Evolutionary conservation across 2,113 vertebrate species (phyloP).

Genomic region (Periophthalmodon schlosseri): DNA sequence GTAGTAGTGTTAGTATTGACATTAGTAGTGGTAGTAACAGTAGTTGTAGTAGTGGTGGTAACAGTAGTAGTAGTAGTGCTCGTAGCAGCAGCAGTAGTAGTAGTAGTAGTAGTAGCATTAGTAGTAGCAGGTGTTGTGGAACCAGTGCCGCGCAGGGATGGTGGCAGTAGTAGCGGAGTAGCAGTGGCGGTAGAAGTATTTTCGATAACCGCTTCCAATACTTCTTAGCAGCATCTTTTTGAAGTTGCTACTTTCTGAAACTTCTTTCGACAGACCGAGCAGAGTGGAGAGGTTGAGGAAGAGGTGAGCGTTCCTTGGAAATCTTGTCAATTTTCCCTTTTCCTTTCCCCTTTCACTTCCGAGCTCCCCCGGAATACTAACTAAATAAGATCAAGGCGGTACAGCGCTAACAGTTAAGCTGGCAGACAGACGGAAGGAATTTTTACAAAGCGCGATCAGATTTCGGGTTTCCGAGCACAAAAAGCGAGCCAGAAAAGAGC

Average conservation of each 20-base stretch:
- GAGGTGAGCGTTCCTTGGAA: slow-evolving; percentile 17
- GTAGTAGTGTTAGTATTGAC: too few species aligned
- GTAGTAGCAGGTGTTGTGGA: too few species aligned
- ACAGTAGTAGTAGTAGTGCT: too few species aligned
- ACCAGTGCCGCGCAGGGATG: too few species aligned
- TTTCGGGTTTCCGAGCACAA: slow-evolving; percentile 17
- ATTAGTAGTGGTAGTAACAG: too few species aligned
- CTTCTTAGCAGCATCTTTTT: slow-evolving; percentile 61
- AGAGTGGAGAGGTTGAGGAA: slow-evolving; percentile 31
- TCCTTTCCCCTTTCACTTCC: slow-evolving; percentile 6
- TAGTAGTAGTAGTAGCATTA: too few species aligned
- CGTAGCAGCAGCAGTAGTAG: too few species aligned
- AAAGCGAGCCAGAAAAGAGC: neutral
- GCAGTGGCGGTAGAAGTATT: slow-evolving; percentile 19
- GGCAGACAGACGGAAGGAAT: slow-evolving; percentile 33
- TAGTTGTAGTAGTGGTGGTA: too few species aligned
- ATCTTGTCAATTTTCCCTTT: neutral
- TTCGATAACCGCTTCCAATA: slow-evolving; percentile 73
- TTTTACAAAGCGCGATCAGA: slow-evolving; percentile 27
- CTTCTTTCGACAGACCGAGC: slow-evolving; percentile 40
- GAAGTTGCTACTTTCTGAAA: slow-evolving; percentile 63
- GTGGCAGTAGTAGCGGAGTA: too few species aligned
- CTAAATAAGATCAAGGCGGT: slow-evolving; percentile 59
- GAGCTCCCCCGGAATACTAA: slow-evolving; percentile 57
- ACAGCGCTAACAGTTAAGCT: slow-evolving; percentile 43